These are phyloP conservation scores for Acyrthosiphon pisum DNA, from an alignment of 1,140 invertebrate genomes.

Conservation along the genomic window DNA sequence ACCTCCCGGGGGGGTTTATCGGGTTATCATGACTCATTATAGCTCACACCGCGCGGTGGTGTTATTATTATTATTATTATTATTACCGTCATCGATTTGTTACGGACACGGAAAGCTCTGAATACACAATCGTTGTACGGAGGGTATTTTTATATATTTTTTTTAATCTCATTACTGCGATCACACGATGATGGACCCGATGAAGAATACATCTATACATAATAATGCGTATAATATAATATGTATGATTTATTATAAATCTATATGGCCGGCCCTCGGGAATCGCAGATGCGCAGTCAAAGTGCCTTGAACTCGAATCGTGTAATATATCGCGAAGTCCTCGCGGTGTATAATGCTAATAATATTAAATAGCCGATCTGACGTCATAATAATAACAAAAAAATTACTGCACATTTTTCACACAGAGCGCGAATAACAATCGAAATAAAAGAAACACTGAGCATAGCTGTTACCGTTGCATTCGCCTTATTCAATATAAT, in stretches of 20 bases:
- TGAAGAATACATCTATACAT: neutral
- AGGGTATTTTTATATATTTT: slow-evolving; percentile 12
- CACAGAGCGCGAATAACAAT: neutral
- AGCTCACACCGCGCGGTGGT: neutral
- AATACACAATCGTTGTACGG: neutral
- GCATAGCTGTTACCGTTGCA: neutral
- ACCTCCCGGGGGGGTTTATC: neutral
- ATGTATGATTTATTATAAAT: neutral
- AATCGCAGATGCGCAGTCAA: neutral
- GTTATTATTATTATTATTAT: neutral
- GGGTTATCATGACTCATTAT: neutral
- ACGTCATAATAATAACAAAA: neutral
- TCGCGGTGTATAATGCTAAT: neutral
- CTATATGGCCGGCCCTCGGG: neutral
- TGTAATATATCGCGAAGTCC: neutral
- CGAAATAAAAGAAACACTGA: neutral
- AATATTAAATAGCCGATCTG: slow-evolving; percentile 3
- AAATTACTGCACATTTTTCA: neutral
- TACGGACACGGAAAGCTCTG: slow-evolving; percentile 34
- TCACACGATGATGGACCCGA: slow-evolving; percentile 1
- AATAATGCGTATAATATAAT: neutral
- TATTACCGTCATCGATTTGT: slow-evolving; percentile 31
- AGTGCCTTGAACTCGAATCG: slow-evolving; percentile 24
- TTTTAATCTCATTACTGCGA: slow-evolving; percentile 26
- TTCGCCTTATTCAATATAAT: neutral